phyloP scores from a whole-genome alignment of 1,140 invertebrate genomes.

The Atopsyche davidsoni region DNA sequence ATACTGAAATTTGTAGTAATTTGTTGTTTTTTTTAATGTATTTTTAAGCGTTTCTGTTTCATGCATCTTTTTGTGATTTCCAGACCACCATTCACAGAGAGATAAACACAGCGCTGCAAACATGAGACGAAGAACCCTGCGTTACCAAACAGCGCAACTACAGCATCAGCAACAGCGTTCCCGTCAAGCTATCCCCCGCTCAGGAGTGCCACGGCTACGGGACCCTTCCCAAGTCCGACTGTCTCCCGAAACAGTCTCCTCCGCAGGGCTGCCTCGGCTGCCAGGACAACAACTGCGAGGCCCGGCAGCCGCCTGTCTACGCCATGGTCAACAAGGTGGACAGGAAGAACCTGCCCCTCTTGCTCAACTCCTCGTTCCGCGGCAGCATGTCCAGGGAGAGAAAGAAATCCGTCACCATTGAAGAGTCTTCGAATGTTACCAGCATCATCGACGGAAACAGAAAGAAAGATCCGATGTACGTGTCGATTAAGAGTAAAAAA shows the following conservation, averaged over 20 bases:
- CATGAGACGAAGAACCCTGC: slow-evolving; percentile 51
- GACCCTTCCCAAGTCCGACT: slow-evolving; percentile 25
- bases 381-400: slow-evolving; percentile 13
- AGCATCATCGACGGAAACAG: slow-evolving; percentile 15
- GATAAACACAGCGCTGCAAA: slow-evolving; percentile 70
- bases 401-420: slow-evolving; percentile 26
- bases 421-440: slow-evolving; percentile 5
- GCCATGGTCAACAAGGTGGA: slow-evolving; percentile 33
- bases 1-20: too few relatives aligned
- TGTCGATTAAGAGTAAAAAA: slow-evolving; percentile 25
- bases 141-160: slow-evolving; percentile 20
- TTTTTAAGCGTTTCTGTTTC: slow-evolving; percentile 3
- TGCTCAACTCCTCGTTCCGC: slow-evolving; percentile 28
- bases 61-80: slow-evolving; percentile 8
- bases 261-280: slow-evolving; percentile 6
- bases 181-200: slow-evolving; percentile 9
- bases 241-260: slow-evolving; percentile 32
- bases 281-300: slow-evolving; percentile 10
- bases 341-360: slow-evolving; percentile 26
- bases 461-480: slow-evolving; percentile 28
- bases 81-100: slow-evolving; percentile 71
- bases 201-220: neutral
- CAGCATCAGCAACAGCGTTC: slow-evolving; percentile 6
- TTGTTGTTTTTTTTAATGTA: too few relatives aligned
- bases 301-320: slow-evolving; percentile 35